Evolutionary conservation across 2,797 vertebrate species (phyloP).

Genomic region (Gymnocypris eckloni): DNA sequence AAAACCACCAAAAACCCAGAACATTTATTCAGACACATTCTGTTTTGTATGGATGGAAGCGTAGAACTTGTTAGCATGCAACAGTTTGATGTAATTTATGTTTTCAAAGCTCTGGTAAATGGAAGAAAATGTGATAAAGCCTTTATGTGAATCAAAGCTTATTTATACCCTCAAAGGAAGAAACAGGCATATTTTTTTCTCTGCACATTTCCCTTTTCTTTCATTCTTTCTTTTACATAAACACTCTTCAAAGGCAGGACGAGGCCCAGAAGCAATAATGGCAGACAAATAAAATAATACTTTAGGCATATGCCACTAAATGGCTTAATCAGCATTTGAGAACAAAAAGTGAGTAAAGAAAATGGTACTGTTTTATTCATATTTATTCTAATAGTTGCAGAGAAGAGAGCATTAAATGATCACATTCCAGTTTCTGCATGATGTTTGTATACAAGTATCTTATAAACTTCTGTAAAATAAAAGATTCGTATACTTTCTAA

Average conservation of each 20-base stretch:
- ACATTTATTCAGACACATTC: constrained; percentile 20
- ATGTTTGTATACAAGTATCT: background rate
- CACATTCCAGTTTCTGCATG: background rate
- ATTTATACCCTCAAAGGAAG: constrained; percentile 49
- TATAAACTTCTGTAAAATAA: background rate
- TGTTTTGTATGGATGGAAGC: constrained; percentile 25
- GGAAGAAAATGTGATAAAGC: constrained; percentile 48
- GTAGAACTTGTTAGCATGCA: constrained; percentile 36
- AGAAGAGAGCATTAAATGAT: background rate
- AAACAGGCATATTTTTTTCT: constrained; percentile 37
- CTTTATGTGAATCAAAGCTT: constrained; percentile 54
- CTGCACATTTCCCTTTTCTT: constrained; percentile 40
- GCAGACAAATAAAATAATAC: constrained; percentile 48
- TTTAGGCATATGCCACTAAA: constrained; percentile 27
- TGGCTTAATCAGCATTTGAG: constrained; percentile 45
- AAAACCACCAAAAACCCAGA: background rate
- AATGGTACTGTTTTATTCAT: constrained; percentile 9
- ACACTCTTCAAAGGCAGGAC: constrained; percentile 51
- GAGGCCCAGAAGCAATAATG: constrained; percentile 43
- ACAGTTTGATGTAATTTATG: constrained; percentile 46
- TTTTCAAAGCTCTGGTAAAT: constrained; percentile 46
- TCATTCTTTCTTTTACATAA: constrained; percentile 36
- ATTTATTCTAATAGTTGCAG: constrained; percentile 8
- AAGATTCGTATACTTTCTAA: background rate
- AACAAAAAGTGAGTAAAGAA: constrained; percentile 16